phyloP scores from a whole-genome alignment of 92 coral and sea anemone genomes.

The Palythoa grandiflora region DNA sequence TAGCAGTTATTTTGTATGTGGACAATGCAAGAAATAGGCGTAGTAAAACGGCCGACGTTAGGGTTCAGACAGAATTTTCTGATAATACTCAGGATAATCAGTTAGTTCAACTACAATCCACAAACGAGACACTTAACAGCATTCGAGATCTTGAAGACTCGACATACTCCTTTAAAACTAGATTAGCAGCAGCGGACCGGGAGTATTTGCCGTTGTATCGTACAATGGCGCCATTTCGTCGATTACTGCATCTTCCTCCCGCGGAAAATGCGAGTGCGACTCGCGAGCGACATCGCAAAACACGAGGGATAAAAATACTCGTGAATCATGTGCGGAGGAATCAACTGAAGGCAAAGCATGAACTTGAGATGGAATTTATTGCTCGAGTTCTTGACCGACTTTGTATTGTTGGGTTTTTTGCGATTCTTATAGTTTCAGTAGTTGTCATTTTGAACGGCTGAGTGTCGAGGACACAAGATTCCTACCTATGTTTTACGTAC shows the following conservation, averaged over 20 bases:
- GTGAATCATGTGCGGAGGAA: constrained; percentile 5
- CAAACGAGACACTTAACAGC: neutral
- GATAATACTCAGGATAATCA: neutral
- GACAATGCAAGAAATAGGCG: neutral
- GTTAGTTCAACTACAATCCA: neutral
- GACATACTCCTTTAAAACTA: constrained; percentile 14
- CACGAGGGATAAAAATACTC: constrained; percentile 18
- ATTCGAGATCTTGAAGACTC: constrained; percentile 27
- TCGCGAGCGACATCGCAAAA: constrained; percentile 22
- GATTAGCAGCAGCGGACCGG: constrained; percentile 32
- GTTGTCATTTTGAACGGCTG: neutral
- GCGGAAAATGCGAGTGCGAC: neutral
- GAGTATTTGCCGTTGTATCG: constrained; percentile 37
- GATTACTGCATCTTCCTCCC: constrained; percentile 19
- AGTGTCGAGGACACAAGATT: neutral
- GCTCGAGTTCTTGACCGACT: constrained; percentile 33
- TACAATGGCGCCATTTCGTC: constrained; percentile 30
- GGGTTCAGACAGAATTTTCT: constrained; percentile 20
- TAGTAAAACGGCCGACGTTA: neutral
- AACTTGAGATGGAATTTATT: constrained; percentile 38
- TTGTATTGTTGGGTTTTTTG: constrained; percentile 27
- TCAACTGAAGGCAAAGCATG: neutral
- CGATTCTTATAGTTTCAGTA: constrained; percentile 1
- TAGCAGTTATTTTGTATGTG: constrained; percentile 12
- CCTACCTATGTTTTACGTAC: neutral